A percentile compares a stretch with the other conserved stretches of the same genome.
These are phyloP conservation scores for Troilus luridus DNA, from an alignment of 2,888 invertebrate genomes.

Conservation along the genomic window DNA sequence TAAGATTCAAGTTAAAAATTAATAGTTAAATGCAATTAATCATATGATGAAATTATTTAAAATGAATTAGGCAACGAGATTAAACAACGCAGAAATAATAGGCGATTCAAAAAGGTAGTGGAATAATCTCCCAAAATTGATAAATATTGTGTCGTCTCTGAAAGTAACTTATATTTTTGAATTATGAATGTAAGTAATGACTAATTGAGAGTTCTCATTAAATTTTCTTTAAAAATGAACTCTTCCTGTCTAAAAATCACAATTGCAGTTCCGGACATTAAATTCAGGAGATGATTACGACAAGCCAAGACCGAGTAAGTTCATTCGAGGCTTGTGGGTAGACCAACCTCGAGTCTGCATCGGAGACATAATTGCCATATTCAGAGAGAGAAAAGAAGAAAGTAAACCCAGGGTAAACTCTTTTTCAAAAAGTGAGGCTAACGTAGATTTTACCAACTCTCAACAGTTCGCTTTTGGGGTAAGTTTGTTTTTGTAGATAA, in stretches of 20 bases:
- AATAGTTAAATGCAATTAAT: neutral
- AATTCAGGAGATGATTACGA: neutral
- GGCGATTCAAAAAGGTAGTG: neutral
- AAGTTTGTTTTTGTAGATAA: neutral
- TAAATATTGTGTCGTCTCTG: neutral
- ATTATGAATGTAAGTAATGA: neutral
- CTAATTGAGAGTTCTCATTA: neutral
- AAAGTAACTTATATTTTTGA: neutral
- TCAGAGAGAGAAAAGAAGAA: neutral
- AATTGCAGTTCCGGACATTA: neutral
- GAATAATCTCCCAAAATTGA: neutral
- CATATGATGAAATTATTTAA: neutral
- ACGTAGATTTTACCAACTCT: constrained; percentile 17
- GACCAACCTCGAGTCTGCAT: neutral
- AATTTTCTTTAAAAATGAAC: neutral
- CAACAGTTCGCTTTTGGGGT: neutral
- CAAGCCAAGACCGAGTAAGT: neutral
- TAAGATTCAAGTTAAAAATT: neutral
- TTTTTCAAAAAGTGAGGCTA: neutral
- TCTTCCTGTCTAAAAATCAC: neutral
- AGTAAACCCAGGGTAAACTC: neutral
- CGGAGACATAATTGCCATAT: neutral
- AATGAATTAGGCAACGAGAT: too few species aligned
- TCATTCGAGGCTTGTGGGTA: neutral
- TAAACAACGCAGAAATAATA: neutral